Percentiles rank a stretch among this genome's conserved stretches.
Evolutionary conservation across 2,888 invertebrate genomes (phyloP).

Genomic region (Eugnorisma glareosa): DNA sequence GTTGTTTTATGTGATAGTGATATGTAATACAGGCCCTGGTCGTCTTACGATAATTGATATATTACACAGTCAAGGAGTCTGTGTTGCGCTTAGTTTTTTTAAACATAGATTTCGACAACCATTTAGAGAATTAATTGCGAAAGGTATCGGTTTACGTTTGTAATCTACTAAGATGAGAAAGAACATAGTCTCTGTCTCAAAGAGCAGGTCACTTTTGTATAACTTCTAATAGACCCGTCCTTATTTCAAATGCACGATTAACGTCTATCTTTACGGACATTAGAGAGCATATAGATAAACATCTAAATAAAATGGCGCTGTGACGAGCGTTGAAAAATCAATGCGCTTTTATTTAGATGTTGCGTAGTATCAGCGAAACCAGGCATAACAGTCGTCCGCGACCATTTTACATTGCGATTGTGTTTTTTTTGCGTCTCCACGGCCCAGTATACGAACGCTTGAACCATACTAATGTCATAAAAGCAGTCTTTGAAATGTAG

Average conservation of each 20-base stretch:
- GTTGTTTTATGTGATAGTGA: neutral
- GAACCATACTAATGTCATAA: constrained; percentile 40
- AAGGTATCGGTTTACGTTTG: too few relatives aligned
- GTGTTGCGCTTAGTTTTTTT: too few relatives aligned
- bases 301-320: neutral
- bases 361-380: neutral
- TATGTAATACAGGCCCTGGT: too few relatives aligned
- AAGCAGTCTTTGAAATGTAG: constrained; percentile 34
- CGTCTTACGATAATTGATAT: too few relatives aligned
- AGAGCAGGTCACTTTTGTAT: too few relatives aligned
- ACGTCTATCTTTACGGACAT: neutral
- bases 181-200: too few relatives aligned
- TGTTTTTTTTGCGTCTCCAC: neutral
- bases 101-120: too few relatives aligned
- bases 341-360: neutral
- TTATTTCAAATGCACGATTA: neutral
- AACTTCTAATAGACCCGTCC: too few relatives aligned
- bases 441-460: neutral
- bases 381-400: neutral
- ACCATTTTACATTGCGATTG: neutral
- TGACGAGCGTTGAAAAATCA: neutral
- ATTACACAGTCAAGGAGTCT: too few relatives aligned
- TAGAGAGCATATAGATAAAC: too few relatives aligned
- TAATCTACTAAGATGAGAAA: too few relatives aligned
- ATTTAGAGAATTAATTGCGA: too few relatives aligned